Evolutionary conservation across 2,888 invertebrate species (phyloP).

Genomic region (Epiperipatus broadwayi): DNA sequence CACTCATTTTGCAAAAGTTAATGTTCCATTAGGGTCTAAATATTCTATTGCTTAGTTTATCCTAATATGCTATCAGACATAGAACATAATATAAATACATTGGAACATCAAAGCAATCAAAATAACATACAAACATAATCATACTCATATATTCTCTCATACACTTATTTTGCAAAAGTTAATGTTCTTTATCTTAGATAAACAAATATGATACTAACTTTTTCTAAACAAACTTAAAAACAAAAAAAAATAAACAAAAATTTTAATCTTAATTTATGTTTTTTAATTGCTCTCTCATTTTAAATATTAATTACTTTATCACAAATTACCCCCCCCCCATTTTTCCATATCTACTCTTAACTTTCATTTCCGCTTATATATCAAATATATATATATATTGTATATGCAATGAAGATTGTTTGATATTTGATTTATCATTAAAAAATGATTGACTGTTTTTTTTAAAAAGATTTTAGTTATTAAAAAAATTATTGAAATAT

Average conservation of each 20-base stretch:
- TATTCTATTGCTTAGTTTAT: too few species aligned
- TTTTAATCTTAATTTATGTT: constrained; percentile 11
- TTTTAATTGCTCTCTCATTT: constrained; percentile 9
- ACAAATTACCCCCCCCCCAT: constrained; percentile 13
- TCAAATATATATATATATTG: too few species aligned
- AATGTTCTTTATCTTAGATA: constrained; percentile 42
- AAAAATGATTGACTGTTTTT: too few species aligned
- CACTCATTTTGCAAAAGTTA: not conserved
- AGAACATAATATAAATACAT: too few species aligned
- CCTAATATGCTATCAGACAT: too few species aligned
- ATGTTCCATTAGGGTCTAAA: too few species aligned
- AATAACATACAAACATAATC: too few species aligned
- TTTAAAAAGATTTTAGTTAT: too few species aligned
- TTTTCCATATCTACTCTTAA: constrained; percentile 12
- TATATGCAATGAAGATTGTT: too few species aligned
- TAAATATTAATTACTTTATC: constrained; percentile 8
- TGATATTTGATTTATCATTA: too few species aligned
- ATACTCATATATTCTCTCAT: not conserved
- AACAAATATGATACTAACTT: constrained; percentile 54
- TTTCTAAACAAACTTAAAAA: constrained; percentile 39
- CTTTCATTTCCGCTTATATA: constrained; percentile 12
- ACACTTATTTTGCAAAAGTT: not conserved
- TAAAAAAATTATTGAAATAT: too few species aligned
- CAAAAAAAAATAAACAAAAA: constrained; percentile 15
- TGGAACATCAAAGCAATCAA: too few species aligned